Evolutionary conservation across 2,113 vertebrate species (phyloP), one percentile per base, ranked within the genome.

Genomic region (Mesitornis unicolor): DNA sequence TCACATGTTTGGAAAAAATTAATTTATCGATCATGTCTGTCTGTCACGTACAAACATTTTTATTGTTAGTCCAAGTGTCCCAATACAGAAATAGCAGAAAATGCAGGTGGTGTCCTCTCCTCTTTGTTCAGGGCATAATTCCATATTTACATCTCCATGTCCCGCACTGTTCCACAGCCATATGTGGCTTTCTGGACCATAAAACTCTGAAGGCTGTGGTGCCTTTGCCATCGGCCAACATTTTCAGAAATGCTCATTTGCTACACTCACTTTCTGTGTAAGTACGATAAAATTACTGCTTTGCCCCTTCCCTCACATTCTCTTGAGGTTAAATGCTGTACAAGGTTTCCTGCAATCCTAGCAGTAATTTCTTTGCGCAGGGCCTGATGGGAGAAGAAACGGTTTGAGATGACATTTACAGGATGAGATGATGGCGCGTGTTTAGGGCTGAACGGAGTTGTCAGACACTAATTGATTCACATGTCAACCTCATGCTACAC

Each of bases 11-110:
- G 74, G 68, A 91, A 89, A 68, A 77, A 65, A 91, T 84, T 51
- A 45, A 81, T 80, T 63, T 26, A 63, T 78, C 76, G 29, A 6
- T 90, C 57, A 29, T 56, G 94, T 94, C 93, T 83, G 64, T 96
- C 88, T 94, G 68, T 86, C 28, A 40, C 83, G 89, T 36, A 90
- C 61, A 79, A 94, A 38, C 2, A 25, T 95, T 96, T 95, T 94
- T 89, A 42, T 48, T 57, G 26, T 69, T 82, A 65, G 45, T 88
- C 85, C 42, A 43, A 35, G 24, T 64, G 63, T 91, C 60, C 59
- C n/a, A 70, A 81, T 94, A 78, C 71, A 77, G 78, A 94, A 76
- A 54, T 67, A 91, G 53, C n/a, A 29, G 79, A 47, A 90, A 35
- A 64, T 40, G 54, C 36, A 69, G 47, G 22, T 25, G 9, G 51